Base-by-base conservation (phyloP, 2,113 vertebrate species). In the Greenwoodochromis staneri region DNA sequence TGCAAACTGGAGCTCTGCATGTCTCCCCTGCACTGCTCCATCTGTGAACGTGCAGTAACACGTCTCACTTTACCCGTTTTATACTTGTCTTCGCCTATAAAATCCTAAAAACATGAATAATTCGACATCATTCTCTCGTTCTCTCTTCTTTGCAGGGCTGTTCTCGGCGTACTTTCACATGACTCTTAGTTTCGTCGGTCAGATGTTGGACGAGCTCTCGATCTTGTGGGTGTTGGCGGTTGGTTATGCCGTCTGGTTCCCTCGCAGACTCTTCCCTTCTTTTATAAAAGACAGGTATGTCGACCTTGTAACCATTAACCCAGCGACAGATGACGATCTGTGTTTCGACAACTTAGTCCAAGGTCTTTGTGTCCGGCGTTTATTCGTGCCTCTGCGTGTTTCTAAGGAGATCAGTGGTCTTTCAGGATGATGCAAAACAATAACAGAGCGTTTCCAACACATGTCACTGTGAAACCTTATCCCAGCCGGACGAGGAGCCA, bases 151-250 rank as follows among this genome's bases (percentile, higher is more conserved):
- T 82, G 3, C 82, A 99, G 99, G 98, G 2, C 0, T 97, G 4
- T 99, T 98, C 95, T 99, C 98, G 5, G 90, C 91, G 2, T 99
- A 99, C 88, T 99, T 98, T 88, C 99, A 99, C 96, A 98, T 98
- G 98, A 99, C 99, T 0, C 96, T 99, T 29, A 99, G 98, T 92
- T 99, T 98, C 0, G 87, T 98, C 54, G 99, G 99, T 7, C 99
- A 99, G 94, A 96, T 99, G 94, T 87, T 99, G 93, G 99, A 99
- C 0, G 99, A 99, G 88, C 93, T 99, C 69, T 96, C 98, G 29
- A 99, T 99, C 94, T 95, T 99, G 63, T 99, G 98, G 99, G 93
- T 98, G 0, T 82, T 99, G 94, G 97, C 97, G 2, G 69, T 95
- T 4, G 92, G 96, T 12, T 99, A 99, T 54, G 87, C 97, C 7